These are phyloP conservation scores for Acanthoscelides obtectus DNA, from an alignment of 2,888 invertebrate genomes.

Conservation along the genomic window DNA sequence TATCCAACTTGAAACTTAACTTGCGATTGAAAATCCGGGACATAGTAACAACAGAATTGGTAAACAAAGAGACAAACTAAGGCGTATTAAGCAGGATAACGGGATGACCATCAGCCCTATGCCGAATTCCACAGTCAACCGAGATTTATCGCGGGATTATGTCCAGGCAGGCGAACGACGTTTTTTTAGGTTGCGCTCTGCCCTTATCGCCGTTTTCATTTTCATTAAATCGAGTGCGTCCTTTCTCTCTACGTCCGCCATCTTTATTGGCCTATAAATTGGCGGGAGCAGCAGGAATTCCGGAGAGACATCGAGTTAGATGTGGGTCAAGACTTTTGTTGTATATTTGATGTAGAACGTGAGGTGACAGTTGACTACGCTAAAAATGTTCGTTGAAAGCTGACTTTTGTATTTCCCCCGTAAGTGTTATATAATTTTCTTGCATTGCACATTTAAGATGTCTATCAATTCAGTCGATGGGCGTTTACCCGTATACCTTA, in stretches of 20 bases:
- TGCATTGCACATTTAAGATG: too few relatives aligned
- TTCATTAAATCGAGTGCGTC: background rate
- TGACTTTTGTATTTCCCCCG: too few relatives aligned
- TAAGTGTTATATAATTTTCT: too few relatives aligned
- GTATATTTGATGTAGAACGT: too few relatives aligned
- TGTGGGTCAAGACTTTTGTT: too few relatives aligned
- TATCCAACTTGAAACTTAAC: too few relatives aligned
- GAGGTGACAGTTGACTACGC: too few relatives aligned
- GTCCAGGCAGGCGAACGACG: background rate
- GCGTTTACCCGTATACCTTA: too few relatives aligned
- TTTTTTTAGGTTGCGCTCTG: background rate
- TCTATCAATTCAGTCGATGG: too few relatives aligned
- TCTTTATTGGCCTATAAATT: background rate
- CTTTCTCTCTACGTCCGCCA: background rate
- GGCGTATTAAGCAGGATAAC: background rate
- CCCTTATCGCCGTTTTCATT: background rate
- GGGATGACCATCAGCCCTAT: background rate
- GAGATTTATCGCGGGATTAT: background rate
- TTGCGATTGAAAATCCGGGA: too few relatives aligned
- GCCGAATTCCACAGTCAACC: background rate
- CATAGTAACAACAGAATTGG: background rate
- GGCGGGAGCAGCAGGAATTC: background rate
- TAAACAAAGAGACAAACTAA: background rate
- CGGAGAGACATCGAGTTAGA: background rate
- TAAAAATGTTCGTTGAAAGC: too few relatives aligned